phyloP scores from a whole-genome alignment of 2,888 invertebrate genomes.

The Sarcophaga variegata region DNA sequence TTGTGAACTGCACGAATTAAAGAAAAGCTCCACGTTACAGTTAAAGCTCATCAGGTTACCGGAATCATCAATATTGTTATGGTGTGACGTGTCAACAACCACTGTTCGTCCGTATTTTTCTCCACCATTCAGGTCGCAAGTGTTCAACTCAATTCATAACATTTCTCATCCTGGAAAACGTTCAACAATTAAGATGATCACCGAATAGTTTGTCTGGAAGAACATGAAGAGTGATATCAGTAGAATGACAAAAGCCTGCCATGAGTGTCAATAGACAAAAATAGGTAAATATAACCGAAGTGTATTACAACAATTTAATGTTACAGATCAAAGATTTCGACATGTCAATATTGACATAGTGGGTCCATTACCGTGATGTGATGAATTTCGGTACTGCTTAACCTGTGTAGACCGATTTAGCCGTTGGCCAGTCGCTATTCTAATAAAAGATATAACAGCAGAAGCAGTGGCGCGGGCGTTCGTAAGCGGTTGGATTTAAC shows the following conservation, averaged over 20 bases:
- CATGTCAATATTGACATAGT: conserved; percentile 16
- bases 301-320: conserved; percentile 6
- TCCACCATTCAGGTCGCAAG: too few species aligned
- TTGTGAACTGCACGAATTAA: too few species aligned
- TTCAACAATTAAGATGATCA: conserved; percentile 36
- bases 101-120: too few species aligned
- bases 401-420: conserved; percentile 17
- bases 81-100: too few species aligned
- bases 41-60: too few species aligned
- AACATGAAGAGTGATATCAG: conserved; percentile 44
- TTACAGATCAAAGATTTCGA: conserved; percentile 68
- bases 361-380: background rate
- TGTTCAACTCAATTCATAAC: too few species aligned
- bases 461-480: background rate
- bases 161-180: conserved; percentile 18
- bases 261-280: conserved; percentile 42
- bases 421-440: conserved; percentile 4
- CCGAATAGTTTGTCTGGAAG: conserved; percentile 40
- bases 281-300: conserved; percentile 63
- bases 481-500: background rate
- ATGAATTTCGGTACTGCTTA: conserved; percentile 58
- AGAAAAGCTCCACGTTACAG: too few species aligned
- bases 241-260: conserved; percentile 50
- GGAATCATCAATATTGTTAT: too few species aligned
- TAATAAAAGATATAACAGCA: conserved; percentile 12